A percentile compares a stretch with the other conserved stretches of the same genome.
Conservation (phyloP, 37 sponge, comb jelly and placozoan genomes). For the Oopsacas minuta region DNA sequence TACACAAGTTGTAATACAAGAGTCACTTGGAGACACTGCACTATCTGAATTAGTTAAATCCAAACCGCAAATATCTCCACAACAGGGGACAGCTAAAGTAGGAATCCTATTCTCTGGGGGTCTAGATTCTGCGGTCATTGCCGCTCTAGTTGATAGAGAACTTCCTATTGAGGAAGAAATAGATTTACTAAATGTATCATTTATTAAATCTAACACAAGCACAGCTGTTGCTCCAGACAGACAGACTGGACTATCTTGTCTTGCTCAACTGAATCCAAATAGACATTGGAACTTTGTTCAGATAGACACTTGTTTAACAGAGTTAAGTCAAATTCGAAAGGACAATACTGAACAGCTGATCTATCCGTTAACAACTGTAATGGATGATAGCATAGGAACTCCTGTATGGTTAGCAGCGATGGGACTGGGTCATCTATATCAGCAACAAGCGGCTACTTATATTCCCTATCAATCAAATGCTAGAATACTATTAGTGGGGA, state of each 20-base stretch:
- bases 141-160: slow-evolving; percentile 75
- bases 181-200: slow-evolving; percentile 93
- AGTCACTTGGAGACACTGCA: neutral
- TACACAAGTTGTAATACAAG: neutral
- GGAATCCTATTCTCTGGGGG: slow-evolving; percentile 90
- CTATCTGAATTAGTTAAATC: neutral
- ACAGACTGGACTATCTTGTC: slow-evolving; percentile 34
- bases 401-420: slow-evolving; percentile 95
- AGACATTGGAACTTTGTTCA: slow-evolving; percentile 76
- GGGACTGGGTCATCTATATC: slow-evolving; percentile 37
- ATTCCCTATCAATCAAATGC: neutral
- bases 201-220: slow-evolving; percentile 37
- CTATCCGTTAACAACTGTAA: slow-evolving; percentile 71
- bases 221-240: slow-evolving; percentile 82
- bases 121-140: slow-evolving; percentile 81
- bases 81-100: slow-evolving; percentile 35
- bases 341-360: slow-evolving; percentile 53
- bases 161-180: slow-evolving; percentile 52
- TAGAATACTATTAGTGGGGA: slow-evolving; percentile 48
- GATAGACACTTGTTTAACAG: slow-evolving; percentile 31
- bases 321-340: slow-evolving; percentile 34
- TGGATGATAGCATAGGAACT: slow-evolving; percentile 98
- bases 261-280: slow-evolving; percentile 53
- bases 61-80: neutral
- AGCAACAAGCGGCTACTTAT: neutral